Evolutionary conservation across 2,797 vertebrate genomes (phyloP).

Genomic region (Kryptopterus vitreolus): DNA sequence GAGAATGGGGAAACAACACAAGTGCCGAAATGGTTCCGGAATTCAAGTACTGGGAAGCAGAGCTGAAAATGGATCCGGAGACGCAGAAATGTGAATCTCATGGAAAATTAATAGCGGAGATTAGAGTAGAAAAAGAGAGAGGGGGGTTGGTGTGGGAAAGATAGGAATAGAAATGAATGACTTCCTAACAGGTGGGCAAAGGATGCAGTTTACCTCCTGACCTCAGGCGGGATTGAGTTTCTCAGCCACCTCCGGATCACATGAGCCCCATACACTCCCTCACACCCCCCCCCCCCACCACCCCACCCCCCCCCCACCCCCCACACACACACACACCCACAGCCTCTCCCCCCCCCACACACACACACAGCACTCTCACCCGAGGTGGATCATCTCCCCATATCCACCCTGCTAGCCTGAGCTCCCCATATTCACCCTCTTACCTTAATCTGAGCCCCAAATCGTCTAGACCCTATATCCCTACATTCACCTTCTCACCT

Average conservation of each 20-base stretch:
- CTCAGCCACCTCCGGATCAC: conserved; percentile 62
- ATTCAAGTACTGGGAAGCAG: no score
- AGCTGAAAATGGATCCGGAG: background rate
- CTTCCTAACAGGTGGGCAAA: conserved; percentile 70
- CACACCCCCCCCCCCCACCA: conserved; percentile 19
- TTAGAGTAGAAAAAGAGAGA: background rate
- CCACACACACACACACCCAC: no score
- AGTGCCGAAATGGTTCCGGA: background rate
- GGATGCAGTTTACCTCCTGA: conserved; percentile 59
- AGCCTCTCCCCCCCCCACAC: no score
- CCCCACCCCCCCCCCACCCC: conserved; percentile 31
- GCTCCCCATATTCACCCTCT: no score
- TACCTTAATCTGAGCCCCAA: no score
- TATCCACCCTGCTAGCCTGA: no score
- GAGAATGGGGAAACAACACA: background rate
- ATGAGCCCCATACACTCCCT: conserved; percentile 56
- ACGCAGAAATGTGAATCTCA: background rate
- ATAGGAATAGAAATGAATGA: conserved; percentile 66
- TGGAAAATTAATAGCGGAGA: background rate
- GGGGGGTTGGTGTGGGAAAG: conserved; percentile 35
- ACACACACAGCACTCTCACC: no score
- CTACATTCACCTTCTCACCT: no score
- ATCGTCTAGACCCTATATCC: no score
- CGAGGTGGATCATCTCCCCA: no score
- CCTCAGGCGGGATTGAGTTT: conserved; percentile 60